Conservation (phyloP, 2,888 invertebrate genomes). For the Drosophila picticornis region DNA sequence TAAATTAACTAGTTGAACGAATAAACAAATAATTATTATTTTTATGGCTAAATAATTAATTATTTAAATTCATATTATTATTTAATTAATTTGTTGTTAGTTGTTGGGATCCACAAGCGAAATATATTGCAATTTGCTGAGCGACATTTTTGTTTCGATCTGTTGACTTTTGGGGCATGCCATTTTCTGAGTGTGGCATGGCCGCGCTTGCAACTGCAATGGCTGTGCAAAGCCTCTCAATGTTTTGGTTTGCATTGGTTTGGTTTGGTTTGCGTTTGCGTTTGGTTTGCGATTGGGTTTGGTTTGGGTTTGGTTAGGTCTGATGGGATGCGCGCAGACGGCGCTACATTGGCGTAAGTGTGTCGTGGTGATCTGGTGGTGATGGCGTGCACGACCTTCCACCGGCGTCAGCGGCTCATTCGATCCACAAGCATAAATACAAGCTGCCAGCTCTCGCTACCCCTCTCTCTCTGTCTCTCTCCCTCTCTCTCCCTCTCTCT, state of each 20-base stretch:
- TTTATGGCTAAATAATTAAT: too few relatives aligned
- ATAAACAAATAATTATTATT: too few relatives aligned
- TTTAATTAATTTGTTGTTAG: neutral
- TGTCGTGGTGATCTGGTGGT: constrained; percentile 71
- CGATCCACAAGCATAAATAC: constrained; percentile 36
- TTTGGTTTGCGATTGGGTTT: neutral
- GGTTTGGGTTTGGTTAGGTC: neutral
- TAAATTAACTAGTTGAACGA: neutral
- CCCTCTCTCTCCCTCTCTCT: too few relatives aligned
- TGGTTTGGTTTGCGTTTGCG: neutral
- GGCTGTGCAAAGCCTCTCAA: neutral
- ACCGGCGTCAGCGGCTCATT: constrained; percentile 35
- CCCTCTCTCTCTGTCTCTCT: neutral
- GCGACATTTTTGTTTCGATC: neutral
- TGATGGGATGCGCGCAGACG: constrained; percentile 19
- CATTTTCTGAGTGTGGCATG: neutral
- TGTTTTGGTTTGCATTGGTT: neutral
- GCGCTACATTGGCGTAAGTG: constrained; percentile 59
- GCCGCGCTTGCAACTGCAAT: neutral
- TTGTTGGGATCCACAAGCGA: neutral
- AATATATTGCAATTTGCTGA: neutral
- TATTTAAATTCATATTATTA: too few relatives aligned
- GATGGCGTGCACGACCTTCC: constrained; percentile 70
- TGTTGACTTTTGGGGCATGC: neutral
- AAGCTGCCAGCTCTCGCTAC: constrained; percentile 13